phyloP scores from a whole-genome alignment of 1,140 invertebrate species.

The Bombus difficillimus region DNA sequence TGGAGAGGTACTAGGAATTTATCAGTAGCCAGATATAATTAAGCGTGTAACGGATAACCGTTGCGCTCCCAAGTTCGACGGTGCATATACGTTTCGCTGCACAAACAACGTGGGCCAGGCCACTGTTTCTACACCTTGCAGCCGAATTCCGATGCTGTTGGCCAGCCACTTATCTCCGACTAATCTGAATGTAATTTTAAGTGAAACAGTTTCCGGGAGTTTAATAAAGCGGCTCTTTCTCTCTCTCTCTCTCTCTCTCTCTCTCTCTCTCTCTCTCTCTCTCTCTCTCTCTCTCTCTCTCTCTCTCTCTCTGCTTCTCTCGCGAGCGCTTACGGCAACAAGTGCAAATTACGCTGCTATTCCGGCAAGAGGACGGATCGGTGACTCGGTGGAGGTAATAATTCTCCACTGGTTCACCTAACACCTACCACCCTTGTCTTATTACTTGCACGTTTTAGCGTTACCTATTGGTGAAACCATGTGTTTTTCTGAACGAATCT shows the following conservation, averaged over 20 bases:
- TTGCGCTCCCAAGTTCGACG: constrained; percentile 9
- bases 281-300: constrained; percentile 34
- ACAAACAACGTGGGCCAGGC: background rate
- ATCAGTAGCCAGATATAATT: constrained; percentile 23
- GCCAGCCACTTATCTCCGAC: constrained; percentile 24
- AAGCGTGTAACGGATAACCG: constrained; percentile 37
- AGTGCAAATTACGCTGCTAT: constrained; percentile 64
- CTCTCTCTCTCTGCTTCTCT: constrained; percentile 38
- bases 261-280: constrained; percentile 44
- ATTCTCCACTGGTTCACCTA: constrained; percentile 29
- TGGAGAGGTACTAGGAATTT: background rate
- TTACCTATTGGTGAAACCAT: background rate
- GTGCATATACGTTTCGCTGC: constrained; percentile 11
- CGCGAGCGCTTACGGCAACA: constrained; percentile 59
- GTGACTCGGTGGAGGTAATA: constrained; percentile 28
- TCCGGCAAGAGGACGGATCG: constrained; percentile 9
- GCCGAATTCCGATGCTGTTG: constrained; percentile 19
- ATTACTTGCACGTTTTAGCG: background rate
- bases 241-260: constrained; percentile 36
- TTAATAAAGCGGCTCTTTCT: constrained; percentile 61
- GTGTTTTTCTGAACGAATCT: background rate
- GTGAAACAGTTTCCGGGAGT: constrained; percentile 65
- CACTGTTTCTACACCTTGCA: background rate
- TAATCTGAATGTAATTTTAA: constrained; percentile 66
- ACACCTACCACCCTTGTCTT: background rate